Percentiles rank a stretch among this genome's conserved stretches.
These are phyloP conservation scores for Dermolepida albohirtum DNA, from an alignment of 2,888 invertebrate species.

Conservation along the genomic window DNA sequence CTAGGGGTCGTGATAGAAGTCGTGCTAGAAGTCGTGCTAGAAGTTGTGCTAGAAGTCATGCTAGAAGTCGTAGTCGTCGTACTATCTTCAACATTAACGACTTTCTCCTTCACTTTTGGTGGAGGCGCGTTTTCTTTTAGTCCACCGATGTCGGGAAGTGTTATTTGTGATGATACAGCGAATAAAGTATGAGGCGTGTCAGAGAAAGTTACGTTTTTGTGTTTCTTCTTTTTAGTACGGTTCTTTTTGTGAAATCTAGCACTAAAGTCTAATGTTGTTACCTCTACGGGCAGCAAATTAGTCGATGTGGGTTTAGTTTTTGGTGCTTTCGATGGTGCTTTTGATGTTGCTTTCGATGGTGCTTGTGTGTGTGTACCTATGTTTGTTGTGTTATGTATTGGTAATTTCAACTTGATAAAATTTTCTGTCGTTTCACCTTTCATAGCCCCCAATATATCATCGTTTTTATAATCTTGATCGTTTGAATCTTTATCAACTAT, in stretches of 20 bases:
- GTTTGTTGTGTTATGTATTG: conserved; percentile 8
- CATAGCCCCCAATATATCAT: background rate
- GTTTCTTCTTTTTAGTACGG: too few relatives aligned
- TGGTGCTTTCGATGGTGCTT: background rate
- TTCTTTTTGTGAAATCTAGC: conserved; percentile 12
- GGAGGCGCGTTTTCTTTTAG: too few relatives aligned
- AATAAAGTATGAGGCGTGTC: too few relatives aligned
- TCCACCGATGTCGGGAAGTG: too few relatives aligned
- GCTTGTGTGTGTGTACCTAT: background rate
- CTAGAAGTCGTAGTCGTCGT: too few relatives aligned
- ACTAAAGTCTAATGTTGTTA: conserved; percentile 11
- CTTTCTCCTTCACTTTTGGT: too few relatives aligned
- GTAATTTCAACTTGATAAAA: conserved; percentile 7
- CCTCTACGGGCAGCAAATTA: background rate
- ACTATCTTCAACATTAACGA: too few relatives aligned
- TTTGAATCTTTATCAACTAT: conserved; percentile 11
- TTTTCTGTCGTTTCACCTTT: conserved; percentile 16
- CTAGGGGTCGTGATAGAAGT: too few relatives aligned
- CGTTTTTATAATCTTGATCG: conserved; percentile 27
- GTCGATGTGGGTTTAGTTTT: background rate
- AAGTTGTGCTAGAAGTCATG: too few relatives aligned
- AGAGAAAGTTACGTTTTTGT: too few relatives aligned
- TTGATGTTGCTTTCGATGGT: background rate
- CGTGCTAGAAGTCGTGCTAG: too few relatives aligned
- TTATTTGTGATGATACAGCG: too few relatives aligned